Evolutionary conservation across 2,888 invertebrate genomes (phyloP).

Genomic region (Ectropis crepuscularia): DNA sequence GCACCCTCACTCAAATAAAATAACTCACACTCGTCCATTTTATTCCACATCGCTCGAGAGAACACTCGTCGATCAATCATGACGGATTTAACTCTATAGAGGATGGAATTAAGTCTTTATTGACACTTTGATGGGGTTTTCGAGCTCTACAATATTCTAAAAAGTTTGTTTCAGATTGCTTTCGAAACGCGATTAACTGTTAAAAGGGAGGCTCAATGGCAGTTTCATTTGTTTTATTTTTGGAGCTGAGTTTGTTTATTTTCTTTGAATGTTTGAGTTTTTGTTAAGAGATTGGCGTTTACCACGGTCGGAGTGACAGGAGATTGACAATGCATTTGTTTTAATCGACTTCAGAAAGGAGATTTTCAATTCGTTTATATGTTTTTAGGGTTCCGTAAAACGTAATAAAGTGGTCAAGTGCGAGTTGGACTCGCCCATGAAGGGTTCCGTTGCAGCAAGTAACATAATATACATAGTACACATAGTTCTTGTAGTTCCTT

Average conservation of each 20-base stretch:
- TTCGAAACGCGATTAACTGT: slow-evolving; percentile 21
- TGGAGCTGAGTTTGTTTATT: slow-evolving; percentile 12
- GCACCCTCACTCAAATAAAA: neutral
- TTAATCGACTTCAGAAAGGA: too few relatives aligned
- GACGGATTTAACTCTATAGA: slow-evolving; percentile 61
- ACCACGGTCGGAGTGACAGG: too few relatives aligned
- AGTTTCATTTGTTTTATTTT: slow-evolving; percentile 16
- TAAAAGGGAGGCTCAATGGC: slow-evolving; percentile 10
- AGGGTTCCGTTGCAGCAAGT: too few relatives aligned
- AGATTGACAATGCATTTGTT: too few relatives aligned
- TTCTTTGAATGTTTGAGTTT: neutral
- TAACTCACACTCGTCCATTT: slow-evolving; percentile 11
- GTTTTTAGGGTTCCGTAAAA: too few relatives aligned
- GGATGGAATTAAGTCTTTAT: slow-evolving; percentile 44
- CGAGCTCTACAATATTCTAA: slow-evolving; percentile 23
- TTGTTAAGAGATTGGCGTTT: neutral
- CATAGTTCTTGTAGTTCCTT: too few relatives aligned
- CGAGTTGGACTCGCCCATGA: too few relatives aligned
- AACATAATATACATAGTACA: too few relatives aligned
- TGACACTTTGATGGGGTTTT: slow-evolving; percentile 42
- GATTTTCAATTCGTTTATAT: too few relatives aligned
- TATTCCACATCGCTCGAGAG: slow-evolving; percentile 53
- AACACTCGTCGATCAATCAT: slow-evolving; percentile 72
- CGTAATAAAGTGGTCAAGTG: too few relatives aligned
- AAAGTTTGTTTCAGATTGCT: slow-evolving; percentile 26